Conservation (phyloP, 2,113 vertebrate species). For the Oryctolagus cuniculus region DNA sequence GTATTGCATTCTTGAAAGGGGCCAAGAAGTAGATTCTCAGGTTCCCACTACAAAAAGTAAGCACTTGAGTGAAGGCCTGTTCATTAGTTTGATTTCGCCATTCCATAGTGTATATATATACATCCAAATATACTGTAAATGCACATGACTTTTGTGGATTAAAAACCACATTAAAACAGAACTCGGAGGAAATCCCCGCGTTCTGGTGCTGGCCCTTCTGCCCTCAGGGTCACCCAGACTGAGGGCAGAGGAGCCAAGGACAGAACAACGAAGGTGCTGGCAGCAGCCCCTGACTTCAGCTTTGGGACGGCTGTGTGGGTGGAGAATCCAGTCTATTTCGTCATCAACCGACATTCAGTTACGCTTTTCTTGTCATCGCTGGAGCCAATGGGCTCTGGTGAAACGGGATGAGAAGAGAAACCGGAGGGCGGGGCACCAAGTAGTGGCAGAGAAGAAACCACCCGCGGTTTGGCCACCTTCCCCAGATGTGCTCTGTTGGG, state of each 20-base stretch:
- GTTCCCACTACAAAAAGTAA: background rate
- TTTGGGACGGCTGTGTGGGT: background rate
- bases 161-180: background rate
- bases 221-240: background rate
- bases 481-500: rapidly evolving
- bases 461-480: background rate
- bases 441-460: background rate
- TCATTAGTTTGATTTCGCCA: background rate
- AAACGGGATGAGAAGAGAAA: background rate
- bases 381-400: background rate
- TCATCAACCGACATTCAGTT: background rate
- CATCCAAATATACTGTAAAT: background rate
- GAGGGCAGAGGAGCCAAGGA: background rate
- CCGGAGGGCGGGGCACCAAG: background rate
- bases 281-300: too few species aligned
- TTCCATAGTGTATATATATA: background rate
- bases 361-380: background rate
- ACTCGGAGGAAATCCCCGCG: background rate
- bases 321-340: background rate
- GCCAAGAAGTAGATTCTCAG: background rate
- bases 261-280: too few species aligned
- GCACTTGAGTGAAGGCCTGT: too few species aligned
- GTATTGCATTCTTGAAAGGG: too few species aligned
- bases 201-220: background rate
- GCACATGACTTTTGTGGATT: background rate